A percentile compares a stretch with the other conserved stretches of the same genome.
Conservation (phyloP, 2,888 invertebrate species). For the Ferdinandea cuprea region DNA sequence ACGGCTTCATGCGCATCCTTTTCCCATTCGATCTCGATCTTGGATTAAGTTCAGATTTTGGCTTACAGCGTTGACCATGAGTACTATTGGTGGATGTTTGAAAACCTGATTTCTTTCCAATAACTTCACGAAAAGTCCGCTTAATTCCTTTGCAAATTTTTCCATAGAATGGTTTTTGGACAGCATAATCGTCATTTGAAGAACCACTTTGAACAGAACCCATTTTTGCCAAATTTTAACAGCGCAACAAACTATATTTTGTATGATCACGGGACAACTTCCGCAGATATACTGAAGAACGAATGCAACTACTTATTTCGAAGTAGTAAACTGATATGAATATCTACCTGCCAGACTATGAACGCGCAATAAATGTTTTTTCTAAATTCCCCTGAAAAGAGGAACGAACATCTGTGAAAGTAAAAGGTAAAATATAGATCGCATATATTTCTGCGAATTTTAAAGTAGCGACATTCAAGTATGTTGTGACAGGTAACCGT, state of each 20-base stretch:
- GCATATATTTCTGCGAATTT: too few species aligned
- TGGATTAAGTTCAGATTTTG: not conserved
- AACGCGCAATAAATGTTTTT: too few species aligned
- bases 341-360: too few species aligned
- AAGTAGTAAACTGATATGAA: too few species aligned
- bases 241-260: not conserved
- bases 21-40: not conserved
- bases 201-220: slow-evolving; percentile 8
- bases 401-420: too few species aligned
- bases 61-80: not conserved
- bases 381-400: too few species aligned
- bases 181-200: not conserved
- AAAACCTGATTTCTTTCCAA: slow-evolving; percentile 21
- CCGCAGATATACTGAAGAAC: not conserved
- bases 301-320: too few species aligned
- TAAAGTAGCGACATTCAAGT: too few species aligned
- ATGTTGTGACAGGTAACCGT: too few species aligned
- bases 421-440: too few species aligned
- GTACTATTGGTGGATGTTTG: too few species aligned
- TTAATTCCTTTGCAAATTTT: slow-evolving; percentile 2
- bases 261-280: too few species aligned
- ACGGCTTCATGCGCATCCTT: not conserved
- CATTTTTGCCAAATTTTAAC: not conserved
- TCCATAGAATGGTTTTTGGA: not conserved
- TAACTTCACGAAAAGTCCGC: slow-evolving; percentile 2